phyloP scores from a whole-genome alignment of 2,113 vertebrate species.

The Caracal caracal region DNA sequence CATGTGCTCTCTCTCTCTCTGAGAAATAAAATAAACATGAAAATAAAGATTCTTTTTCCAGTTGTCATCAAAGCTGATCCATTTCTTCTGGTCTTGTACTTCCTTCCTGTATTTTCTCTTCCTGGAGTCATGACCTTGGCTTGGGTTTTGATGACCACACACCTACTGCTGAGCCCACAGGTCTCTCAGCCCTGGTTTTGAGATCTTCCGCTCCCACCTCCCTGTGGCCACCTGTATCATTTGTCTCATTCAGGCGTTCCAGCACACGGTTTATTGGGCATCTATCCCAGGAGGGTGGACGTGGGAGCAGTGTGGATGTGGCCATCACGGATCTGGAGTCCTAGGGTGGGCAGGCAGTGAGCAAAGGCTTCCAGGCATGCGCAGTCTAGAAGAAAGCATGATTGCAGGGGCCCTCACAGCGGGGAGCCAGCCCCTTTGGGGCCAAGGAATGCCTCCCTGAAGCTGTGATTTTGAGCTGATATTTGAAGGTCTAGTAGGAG shows the following conservation, averaged over 20 bases:
- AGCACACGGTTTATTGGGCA: not conserved
- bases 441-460: no score
- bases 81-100: not conserved
- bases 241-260: not conserved
- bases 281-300: not conserved
- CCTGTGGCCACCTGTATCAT: fast-evolving
- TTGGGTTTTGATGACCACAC: not conserved
- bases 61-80: not conserved
- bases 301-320: not conserved
- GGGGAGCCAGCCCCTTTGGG: not conserved
- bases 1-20: no score
- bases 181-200: not conserved
- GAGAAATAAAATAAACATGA: no score
- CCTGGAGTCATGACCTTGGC: not conserved
- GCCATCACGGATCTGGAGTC: fast-evolving
- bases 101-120: not conserved
- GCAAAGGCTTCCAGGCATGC: fast-evolving
- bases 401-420: not conserved
- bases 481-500: not conserved
- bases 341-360: no score
- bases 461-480: not conserved
- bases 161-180: not conserved
- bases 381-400: not conserved
- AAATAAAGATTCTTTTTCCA: not conserved
- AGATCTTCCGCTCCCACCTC: not conserved